Base-by-base conservation (phyloP, 1,140 invertebrate species). In the Artemia franciscana region DNA sequence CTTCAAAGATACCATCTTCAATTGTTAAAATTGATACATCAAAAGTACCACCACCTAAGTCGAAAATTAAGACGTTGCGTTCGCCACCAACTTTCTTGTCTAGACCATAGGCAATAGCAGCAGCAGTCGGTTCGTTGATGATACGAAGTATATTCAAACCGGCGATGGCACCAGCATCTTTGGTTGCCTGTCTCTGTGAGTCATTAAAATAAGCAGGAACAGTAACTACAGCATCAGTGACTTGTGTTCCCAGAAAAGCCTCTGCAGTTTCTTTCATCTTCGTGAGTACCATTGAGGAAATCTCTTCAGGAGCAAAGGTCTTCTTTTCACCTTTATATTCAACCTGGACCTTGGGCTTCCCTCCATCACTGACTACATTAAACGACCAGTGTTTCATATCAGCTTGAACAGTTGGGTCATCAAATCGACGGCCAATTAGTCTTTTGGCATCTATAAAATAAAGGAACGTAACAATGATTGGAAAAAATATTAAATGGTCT, bases 371-470 rank as follows among this genome's bases (percentile, higher is more conserved):
- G 64, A 92, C 77, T 2, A 96, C 90, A 63, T 83, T 83, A 73
- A 96, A 97, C 2, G 92, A 90, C 90, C 91, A 96, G 73, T 94
- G 88, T 75, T 93, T 94, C 87, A 94, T 94, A 70, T 96, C 92
- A 58, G 80, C 78, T 76, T 95, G 89, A 28, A 96, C 86, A 24
- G 84, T 82, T 7, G 80, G 66, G 73, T 96, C 93, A 64, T 94
- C 88, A 70, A 90, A 96, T 66, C 88, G 85, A 70, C 91, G 83
- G 60, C 91, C 91, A 73, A 95, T 95, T 66, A 96, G 78, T 73
- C 91, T 82, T 76, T 91, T 82, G 69, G 86, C 84, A 84, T 92
- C 86, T 86, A 18, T n/a, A 63, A 72, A 12, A 77, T 9, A n/a
- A 51, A 51, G n/a, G n/a, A n/a, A n/a, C n/a, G n/a, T n/a, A n/a